A percentile compares a stretch with the other conserved stretches of the same genome.
phyloP scores from a whole-genome alignment of 1,140 invertebrate species.

The Pseudomyrmex dendroicus region DNA sequence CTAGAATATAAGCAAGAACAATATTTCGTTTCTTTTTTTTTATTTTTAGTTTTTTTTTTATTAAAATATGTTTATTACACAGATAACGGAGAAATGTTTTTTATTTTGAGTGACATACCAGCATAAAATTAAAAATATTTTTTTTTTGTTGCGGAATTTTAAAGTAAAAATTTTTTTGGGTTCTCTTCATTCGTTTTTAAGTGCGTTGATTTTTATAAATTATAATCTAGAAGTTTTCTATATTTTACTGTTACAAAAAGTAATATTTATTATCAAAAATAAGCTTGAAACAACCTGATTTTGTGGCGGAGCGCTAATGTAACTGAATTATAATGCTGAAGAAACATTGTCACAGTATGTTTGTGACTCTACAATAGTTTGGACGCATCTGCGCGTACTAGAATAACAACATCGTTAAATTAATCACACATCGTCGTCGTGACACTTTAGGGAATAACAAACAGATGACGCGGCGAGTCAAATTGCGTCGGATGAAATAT shows the following conservation, averaged over 20 bases:
- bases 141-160: not conserved
- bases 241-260: not conserved
- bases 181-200: not conserved
- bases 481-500: not conserved
- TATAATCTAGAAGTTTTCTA: no score
- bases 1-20: not conserved
- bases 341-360: not conserved
- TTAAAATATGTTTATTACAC: not conserved
- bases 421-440: constrained; percentile 46
- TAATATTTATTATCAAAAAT: not conserved
- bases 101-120: not conserved
- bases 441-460: constrained; percentile 28
- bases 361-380: constrained; percentile 30
- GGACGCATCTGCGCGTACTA: not conserved
- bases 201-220: no score
- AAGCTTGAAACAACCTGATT: not conserved
- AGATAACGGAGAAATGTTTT: not conserved
- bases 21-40: not conserved
- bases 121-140: constrained; percentile 19
- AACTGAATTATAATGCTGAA: constrained; percentile 24
- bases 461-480: not conserved
- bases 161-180: not conserved
- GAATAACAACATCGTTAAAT: constrained; percentile 52
- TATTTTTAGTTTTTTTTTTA: not conserved
- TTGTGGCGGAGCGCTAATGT: not conserved